phyloP scores from a whole-genome alignment of 2,888 invertebrate species.

The Gandaritis pyraliata region DNA sequence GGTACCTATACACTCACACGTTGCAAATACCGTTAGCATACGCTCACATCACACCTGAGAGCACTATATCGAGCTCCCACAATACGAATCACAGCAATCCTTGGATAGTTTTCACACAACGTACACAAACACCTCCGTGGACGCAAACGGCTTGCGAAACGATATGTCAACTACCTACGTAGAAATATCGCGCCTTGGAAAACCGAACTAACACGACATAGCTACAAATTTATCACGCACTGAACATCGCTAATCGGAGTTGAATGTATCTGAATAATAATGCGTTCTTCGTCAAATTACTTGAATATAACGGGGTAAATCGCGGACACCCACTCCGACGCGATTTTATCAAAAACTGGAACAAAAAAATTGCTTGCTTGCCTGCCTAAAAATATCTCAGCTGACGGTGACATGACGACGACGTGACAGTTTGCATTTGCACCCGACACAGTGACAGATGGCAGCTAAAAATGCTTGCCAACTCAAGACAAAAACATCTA shows the following conservation, averaged over 20 bases:
- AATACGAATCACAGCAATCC: constrained; percentile 51
- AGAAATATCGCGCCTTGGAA: constrained; percentile 55
- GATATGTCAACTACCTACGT: constrained; percentile 74
- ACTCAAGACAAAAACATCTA: constrained; percentile 8
- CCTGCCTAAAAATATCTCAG: constrained; percentile 40
- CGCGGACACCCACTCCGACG: constrained; percentile 47
- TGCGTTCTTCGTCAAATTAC: constrained; percentile 48
- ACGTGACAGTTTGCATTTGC: constrained; percentile 26
- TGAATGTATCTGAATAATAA: constrained; percentile 42
- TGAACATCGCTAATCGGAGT: constrained; percentile 30
- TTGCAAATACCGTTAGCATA: constrained; percentile 34
- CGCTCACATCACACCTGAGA: constrained; percentile 55
- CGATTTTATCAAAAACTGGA: constrained; percentile 64
- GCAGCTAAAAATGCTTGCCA: constrained; percentile 10
- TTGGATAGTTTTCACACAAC: constrained; percentile 64
- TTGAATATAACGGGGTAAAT: constrained; percentile 38
- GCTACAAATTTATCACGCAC: constrained; percentile 26
- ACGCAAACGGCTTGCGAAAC: constrained; percentile 72
- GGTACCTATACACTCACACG: constrained; percentile 50
- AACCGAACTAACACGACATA: constrained; percentile 29
- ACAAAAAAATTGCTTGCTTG: constrained; percentile 32
- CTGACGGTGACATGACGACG: constrained; percentile 38
- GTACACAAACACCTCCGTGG: constrained; percentile 75
- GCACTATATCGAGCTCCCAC: constrained; percentile 47
- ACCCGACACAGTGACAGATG: constrained; percentile 11